Evolutionary conservation across 1,140 invertebrate species (phyloP).

Genomic region (Calosoma granatense): DNA sequence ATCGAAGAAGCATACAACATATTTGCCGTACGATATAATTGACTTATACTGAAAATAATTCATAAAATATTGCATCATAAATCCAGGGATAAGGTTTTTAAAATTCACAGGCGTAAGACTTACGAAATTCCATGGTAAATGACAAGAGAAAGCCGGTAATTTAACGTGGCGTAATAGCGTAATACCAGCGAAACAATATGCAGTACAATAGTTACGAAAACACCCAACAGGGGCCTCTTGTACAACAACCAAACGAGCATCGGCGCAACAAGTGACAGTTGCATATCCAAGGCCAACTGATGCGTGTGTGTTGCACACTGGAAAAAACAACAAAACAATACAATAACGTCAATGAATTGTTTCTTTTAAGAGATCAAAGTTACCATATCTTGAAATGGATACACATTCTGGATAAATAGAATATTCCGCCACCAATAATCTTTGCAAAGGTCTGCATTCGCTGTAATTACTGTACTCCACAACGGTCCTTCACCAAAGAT

Average conservation of each 20-base stretch:
- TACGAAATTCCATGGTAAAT: slow-evolving; percentile 59
- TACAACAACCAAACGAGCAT: slow-evolving; percentile 56
- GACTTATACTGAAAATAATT: slow-evolving; percentile 19
- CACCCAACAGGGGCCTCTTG: slow-evolving; percentile 41
- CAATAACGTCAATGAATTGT: not conserved
- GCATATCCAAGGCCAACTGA: slow-evolving; percentile 71
- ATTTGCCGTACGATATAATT: slow-evolving; percentile 54
- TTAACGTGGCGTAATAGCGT: slow-evolving; percentile 44
- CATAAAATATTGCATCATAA: slow-evolving; percentile 1
- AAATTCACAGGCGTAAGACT: slow-evolving; percentile 20
- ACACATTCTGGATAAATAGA: slow-evolving; percentile 59
- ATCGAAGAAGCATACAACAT: slow-evolving; percentile 48
- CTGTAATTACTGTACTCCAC: slow-evolving; percentile 50
- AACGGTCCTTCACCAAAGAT: slow-evolving; percentile 56
- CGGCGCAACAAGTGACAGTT: slow-evolving; percentile 62
- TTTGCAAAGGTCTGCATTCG: slow-evolving; percentile 53
- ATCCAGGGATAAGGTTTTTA: slow-evolving; percentile 7
- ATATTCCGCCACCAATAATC: slow-evolving; percentile 59
- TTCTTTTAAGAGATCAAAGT: slow-evolving; percentile 16
- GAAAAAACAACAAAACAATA: slow-evolving; percentile 22
- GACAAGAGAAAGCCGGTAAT: slow-evolving; percentile 48
- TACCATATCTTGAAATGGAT: slow-evolving; percentile 61
- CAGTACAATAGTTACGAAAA: slow-evolving; percentile 41
- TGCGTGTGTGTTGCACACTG: slow-evolving; percentile 60
- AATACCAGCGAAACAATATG: slow-evolving; percentile 47